phyloP scores from a whole-genome alignment of 1,140 invertebrate species.

The Drosophila triauraria region DNA sequence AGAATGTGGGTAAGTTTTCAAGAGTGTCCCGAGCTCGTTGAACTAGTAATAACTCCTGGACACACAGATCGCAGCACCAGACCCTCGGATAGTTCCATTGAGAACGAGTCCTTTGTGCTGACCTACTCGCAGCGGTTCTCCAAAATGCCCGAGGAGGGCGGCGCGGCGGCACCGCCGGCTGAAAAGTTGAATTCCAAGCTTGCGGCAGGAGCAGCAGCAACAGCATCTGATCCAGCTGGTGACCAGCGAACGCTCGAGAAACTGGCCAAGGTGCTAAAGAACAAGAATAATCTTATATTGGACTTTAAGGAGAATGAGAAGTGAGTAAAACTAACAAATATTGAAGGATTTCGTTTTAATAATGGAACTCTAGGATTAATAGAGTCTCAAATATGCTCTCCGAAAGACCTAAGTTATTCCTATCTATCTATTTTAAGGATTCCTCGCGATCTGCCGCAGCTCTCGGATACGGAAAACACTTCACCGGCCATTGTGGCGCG shows the following conservation, averaged over 20 bases:
- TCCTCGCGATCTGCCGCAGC: constrained; percentile 72
- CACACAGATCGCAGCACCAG: constrained; percentile 80
- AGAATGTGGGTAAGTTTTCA: constrained; percentile 76
- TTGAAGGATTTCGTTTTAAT: background rate
- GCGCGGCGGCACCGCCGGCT: constrained; percentile 1
- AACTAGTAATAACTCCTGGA: background rate
- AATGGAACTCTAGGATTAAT: background rate
- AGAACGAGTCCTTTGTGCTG: constrained; percentile 87
- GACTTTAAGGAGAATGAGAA: constrained; percentile 84
- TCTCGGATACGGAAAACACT: constrained; percentile 85
- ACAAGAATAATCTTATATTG: constrained; percentile 81
- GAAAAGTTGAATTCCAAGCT: constrained; percentile 33
- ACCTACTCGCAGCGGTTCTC: constrained; percentile 87
- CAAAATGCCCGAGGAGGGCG: constrained; percentile 85
- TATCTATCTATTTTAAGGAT: constrained; percentile 32
- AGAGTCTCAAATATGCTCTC: too few species aligned
- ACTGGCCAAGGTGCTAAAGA: constrained; percentile 75
- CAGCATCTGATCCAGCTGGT: constrained; percentile 15
- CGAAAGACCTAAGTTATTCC: too few species aligned
- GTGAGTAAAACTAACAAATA: constrained; percentile 18
- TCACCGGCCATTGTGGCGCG: constrained; percentile 79
- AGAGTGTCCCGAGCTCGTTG: accelerated
- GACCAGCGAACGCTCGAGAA: constrained; percentile 67
- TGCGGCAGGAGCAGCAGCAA: background rate
- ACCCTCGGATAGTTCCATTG: constrained; percentile 86